Percentiles rank a stretch among this genome's conserved stretches.
phyloP scores from a whole-genome alignment of 2,797 vertebrate species.

The Psittacula echo region DNA sequence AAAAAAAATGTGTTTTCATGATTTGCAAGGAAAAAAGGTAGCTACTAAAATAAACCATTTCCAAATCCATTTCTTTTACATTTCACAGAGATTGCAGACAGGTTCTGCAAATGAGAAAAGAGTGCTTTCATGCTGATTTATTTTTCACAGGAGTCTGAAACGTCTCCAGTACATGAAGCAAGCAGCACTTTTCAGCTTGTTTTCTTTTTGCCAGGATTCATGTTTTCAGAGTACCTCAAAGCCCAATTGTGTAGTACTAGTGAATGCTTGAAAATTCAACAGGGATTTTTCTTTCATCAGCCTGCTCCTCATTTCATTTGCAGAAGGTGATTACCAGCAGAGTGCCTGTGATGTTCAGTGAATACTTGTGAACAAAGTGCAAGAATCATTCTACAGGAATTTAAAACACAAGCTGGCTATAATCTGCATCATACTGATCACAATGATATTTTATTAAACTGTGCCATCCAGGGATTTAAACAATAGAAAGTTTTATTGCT shows the following conservation, averaged over 20 bases:
- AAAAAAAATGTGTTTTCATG: background rate
- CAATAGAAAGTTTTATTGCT: background rate
- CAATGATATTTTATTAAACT: background rate
- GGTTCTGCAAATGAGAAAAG: background rate
- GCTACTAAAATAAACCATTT: background rate
- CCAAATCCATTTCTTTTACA: background rate
- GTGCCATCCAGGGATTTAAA: background rate
- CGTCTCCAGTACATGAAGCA: background rate
- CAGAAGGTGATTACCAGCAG: background rate
- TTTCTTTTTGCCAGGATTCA: background rate
- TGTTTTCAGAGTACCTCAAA: background rate
- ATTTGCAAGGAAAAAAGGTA: background rate
- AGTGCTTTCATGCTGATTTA: background rate
- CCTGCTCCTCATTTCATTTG: background rate
- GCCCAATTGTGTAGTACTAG: background rate
- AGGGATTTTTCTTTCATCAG: background rate
- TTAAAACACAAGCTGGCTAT: background rate
- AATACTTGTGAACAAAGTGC: background rate
- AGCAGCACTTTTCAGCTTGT: background rate
- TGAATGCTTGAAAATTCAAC: background rate
- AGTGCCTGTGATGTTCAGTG: background rate
- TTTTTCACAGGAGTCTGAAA: background rate
- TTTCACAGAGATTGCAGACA: background rate
- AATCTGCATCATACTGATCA: background rate
- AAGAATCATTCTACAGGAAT: background rate